A percentile compares a stretch with the other conserved stretches of the same genome.
Conservation (phyloP, 1,140 invertebrate genomes). For the Whitmania pigra region DNA sequence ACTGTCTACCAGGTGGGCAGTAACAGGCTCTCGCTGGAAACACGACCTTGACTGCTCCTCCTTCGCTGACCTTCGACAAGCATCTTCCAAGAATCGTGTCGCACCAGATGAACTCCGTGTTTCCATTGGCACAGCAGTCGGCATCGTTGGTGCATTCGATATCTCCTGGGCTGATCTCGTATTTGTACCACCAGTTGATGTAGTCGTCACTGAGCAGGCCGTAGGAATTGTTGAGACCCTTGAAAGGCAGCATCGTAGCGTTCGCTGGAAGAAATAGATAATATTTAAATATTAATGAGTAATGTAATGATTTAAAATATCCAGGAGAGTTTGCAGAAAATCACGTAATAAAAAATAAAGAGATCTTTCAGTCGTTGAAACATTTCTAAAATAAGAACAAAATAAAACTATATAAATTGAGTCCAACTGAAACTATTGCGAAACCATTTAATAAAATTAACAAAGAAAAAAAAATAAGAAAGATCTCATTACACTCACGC, state of each 20-base stretch:
- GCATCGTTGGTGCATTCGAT: neutral
- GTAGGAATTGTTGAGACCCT: neutral
- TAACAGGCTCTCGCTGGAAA: neutral
- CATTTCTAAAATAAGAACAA: no score
- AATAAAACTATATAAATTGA: no score
- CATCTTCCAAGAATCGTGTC: neutral
- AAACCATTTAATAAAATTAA: no score
- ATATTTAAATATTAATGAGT: neutral
- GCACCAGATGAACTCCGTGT: conserved; percentile 1
- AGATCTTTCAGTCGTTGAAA: no score
- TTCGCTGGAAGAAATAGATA: neutral
- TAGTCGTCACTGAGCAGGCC: conserved; percentile 2
- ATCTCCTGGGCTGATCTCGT: neutral
- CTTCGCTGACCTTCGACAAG: conserved; percentile 11
- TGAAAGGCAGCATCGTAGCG: conserved; percentile 4
- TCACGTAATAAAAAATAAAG: no score
- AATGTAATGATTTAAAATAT: no score
- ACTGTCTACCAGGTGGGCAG: neutral
- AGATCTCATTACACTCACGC: no score
- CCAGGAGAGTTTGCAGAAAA: no score
- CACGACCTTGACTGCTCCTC: neutral
- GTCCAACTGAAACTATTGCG: no score
- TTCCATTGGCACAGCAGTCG: neutral
- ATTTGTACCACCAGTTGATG: neutral
- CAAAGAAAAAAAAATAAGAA: no score